Percentiles rank a stretch among this genome's conserved stretches.
Conservation (phyloP, 1,140 invertebrate species). For the Polyergus mexicanus region DNA sequence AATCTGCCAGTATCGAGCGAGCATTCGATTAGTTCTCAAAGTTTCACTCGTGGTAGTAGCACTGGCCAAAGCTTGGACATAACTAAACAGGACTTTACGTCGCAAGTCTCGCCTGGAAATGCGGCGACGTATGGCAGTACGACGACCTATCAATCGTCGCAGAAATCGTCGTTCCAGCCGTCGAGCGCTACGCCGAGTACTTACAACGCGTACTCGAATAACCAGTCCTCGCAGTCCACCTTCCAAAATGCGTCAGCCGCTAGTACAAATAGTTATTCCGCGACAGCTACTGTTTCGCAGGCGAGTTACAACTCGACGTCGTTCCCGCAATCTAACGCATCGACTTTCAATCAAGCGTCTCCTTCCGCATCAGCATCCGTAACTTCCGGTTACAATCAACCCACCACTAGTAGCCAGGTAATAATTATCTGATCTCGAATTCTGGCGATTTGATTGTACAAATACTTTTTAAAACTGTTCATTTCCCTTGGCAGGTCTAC, state of each 20-base stretch:
- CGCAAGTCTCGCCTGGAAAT: slow-evolving; percentile 81
- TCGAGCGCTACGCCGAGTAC: slow-evolving; percentile 79
- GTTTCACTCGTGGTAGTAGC: slow-evolving; percentile 76
- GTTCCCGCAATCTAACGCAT: slow-evolving; percentile 83
- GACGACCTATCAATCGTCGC: slow-evolving; percentile 79
- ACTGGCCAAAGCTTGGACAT: slow-evolving; percentile 79
- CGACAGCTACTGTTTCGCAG: slow-evolving; percentile 82
- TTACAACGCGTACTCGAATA: slow-evolving; percentile 82
- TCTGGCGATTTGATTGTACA: not conserved
- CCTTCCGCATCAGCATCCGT: slow-evolving; percentile 80
- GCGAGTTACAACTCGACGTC: slow-evolving; percentile 81
- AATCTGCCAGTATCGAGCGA: slow-evolving; percentile 79
- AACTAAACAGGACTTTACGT: slow-evolving; percentile 81
- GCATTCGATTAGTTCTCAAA: slow-evolving; percentile 80
- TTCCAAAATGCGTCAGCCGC: slow-evolving; percentile 81
- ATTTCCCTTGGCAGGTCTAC: slow-evolving; percentile 75
- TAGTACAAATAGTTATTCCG: slow-evolving; percentile 82
- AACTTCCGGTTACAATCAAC: slow-evolving; percentile 82
- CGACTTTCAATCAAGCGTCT: slow-evolving; percentile 83
- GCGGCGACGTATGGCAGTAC: slow-evolving; percentile 78
- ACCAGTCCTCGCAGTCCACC: slow-evolving; percentile 80
- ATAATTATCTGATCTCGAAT: not conserved
- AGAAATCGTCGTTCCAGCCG: slow-evolving; percentile 83
- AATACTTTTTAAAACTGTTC: not conserved
- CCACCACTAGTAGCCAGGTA: slow-evolving; percentile 83